Conservation (phyloP, 2,888 invertebrate species). For the Stenolophus ochropezus region DNA sequence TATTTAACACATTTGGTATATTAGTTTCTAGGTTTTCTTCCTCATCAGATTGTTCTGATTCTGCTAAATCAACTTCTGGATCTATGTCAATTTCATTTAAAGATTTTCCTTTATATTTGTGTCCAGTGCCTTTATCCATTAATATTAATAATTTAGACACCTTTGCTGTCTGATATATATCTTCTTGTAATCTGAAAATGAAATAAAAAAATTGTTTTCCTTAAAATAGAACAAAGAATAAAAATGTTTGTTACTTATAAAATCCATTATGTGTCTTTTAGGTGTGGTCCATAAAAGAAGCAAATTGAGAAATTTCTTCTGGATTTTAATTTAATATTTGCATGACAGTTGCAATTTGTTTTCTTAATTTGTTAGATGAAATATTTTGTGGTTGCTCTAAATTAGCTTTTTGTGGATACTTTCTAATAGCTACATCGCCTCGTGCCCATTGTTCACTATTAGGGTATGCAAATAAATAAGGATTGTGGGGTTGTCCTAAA, state of each 20-base stretch:
- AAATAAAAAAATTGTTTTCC: background rate
- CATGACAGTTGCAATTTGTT: too few relatives aligned
- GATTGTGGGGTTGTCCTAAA: conserved; percentile 55
- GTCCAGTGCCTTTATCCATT: conserved; percentile 31
- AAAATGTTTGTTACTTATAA: background rate
- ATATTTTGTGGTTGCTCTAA: too few relatives aligned
- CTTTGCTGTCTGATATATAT: background rate
- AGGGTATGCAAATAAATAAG: conserved; percentile 60
- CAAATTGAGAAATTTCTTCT: conserved; percentile 11
- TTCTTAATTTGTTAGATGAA: too few relatives aligned
- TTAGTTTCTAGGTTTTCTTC: background rate
- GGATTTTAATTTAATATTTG: background rate
- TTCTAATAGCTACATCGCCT: conserved; percentile 52
- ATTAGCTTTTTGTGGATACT: conserved; percentile 42
- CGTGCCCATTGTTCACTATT: conserved; percentile 51
- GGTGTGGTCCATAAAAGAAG: background rate
- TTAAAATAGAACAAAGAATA: background rate
- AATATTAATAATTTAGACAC: conserved; percentile 24
- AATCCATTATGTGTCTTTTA: background rate
- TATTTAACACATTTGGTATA: background rate
- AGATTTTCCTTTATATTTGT: conserved; percentile 28
- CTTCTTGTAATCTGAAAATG: background rate
- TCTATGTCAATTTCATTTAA: conserved; percentile 35
- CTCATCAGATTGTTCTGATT: background rate
- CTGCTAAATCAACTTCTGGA: conserved; percentile 12